Conservation (phyloP, 2,797 vertebrate species). For the Tympanoctomys barrerae region DNA sequence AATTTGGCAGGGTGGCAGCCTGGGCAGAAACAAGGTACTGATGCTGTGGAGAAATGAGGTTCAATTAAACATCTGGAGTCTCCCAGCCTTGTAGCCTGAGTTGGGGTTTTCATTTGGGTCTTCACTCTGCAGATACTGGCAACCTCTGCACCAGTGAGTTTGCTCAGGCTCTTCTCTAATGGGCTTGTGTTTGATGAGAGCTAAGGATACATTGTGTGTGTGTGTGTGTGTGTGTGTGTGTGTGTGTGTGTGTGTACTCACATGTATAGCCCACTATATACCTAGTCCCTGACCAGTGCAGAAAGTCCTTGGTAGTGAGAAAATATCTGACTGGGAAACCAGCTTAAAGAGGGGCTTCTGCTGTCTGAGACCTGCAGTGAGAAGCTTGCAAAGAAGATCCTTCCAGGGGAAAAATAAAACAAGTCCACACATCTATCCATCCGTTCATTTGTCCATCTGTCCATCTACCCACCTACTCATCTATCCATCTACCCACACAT, state of each 20-base stretch:
- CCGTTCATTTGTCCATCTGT: not conserved
- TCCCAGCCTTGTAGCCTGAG: not conserved
- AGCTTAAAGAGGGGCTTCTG: not conserved
- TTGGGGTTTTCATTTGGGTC: conserved; percentile 24
- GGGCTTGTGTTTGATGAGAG: not conserved
- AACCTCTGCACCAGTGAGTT: not conserved
- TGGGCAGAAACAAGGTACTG: not conserved
- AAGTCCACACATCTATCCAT: not conserved
- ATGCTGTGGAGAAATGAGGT: conserved; percentile 60
- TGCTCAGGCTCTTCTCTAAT: not conserved
- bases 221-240: not conserved
- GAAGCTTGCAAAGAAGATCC: not conserved
- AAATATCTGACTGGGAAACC: not conserved
- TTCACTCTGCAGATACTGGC: not conserved
- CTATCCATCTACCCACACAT: too few species aligned
- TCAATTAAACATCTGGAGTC: conserved; percentile 76
- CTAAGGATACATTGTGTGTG: not conserved
- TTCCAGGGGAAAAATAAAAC: not conserved
- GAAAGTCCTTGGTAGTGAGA: not conserved
- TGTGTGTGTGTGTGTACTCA: not conserved
- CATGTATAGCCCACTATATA: not conserved
- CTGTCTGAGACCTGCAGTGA: not conserved
- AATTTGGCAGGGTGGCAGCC: not conserved
- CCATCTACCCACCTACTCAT: accelerated
- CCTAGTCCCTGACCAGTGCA: not conserved